Evolutionary conservation across 1,140 invertebrate species (phyloP).

Genomic region (Neodiprion fabricii): DNA sequence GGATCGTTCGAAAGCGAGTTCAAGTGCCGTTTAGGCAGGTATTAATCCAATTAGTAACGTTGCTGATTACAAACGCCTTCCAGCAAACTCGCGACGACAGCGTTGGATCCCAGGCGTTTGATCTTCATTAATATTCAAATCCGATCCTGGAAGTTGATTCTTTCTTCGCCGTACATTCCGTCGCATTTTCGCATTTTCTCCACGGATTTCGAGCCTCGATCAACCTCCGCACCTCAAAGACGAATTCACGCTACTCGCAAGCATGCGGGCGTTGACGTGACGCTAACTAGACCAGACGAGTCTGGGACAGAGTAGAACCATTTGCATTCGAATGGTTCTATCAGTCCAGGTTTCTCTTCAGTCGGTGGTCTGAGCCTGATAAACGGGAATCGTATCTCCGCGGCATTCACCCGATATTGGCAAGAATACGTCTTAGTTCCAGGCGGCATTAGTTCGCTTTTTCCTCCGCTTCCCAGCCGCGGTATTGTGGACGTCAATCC

Average conservation of each 20-base stretch:
- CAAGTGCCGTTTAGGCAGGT: slow-evolving; percentile 1
- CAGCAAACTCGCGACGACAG: too few relatives aligned
- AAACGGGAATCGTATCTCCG: not conserved
- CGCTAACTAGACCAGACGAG: slow-evolving; percentile 6
- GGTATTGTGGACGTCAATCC: not conserved
- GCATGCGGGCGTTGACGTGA: not conserved
- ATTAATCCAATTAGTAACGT: not conserved
- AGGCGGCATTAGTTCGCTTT: too few relatives aligned
- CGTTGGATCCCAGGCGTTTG: not conserved
- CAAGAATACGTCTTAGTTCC: not conserved
- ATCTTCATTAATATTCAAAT: not conserved
- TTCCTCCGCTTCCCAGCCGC: not conserved
- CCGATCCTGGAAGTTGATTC: not conserved
- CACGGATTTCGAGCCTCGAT: too few relatives aligned
- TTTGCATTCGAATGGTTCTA: slow-evolving; percentile 48
- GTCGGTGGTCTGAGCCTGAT: slow-evolving; percentile 16
- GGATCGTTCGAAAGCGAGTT: not conserved
- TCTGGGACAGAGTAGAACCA: slow-evolving; percentile 13
- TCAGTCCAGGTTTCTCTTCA: slow-evolving; percentile 38
- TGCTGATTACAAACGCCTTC: too few relatives aligned
- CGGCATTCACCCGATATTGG: not conserved
- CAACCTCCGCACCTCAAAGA: too few relatives aligned
- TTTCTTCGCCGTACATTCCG: too few relatives aligned
- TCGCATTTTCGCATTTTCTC: too few relatives aligned
- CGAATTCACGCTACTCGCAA: not conserved